A percentile compares a stretch with the other conserved stretches of the same genome.
phyloP scores from a whole-genome alignment of 2,797 vertebrate species.

The Leptoclinus maculatus region DNA sequence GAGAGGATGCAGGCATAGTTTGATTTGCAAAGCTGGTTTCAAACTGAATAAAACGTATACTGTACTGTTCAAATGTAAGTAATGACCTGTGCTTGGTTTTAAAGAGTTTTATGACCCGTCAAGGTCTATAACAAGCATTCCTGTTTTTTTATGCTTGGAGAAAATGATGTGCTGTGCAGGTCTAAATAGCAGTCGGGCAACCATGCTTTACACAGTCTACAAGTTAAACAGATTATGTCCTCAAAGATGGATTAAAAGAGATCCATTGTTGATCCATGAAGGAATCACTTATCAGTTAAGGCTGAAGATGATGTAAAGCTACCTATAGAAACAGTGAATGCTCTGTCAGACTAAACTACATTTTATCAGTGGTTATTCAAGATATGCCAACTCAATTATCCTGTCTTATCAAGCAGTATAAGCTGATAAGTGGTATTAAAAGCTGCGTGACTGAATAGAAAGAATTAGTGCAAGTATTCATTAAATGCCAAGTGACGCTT shows the following conservation, averaged over 20 bases:
- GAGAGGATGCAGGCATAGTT: not conserved
- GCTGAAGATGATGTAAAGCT: not conserved
- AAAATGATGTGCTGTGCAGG: not conserved
- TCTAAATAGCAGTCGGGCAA: not conserved
- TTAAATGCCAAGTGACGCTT: not conserved
- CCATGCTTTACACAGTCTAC: not conserved
- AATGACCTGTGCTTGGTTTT: not conserved
- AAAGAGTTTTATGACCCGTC: not conserved
- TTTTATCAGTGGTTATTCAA: not conserved
- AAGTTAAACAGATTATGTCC: not conserved
- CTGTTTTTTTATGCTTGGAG: not conserved
- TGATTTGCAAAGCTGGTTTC: not conserved
- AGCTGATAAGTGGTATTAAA: conserved; percentile 15
- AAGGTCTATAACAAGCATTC: not conserved
- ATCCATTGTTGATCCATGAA: conserved; percentile 10
- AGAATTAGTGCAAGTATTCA: not conserved
- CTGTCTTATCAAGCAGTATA: not conserved
- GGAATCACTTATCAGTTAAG: not conserved
- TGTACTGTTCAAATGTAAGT: not conserved
- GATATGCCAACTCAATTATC: not conserved
- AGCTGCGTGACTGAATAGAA: not conserved
- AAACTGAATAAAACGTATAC: not conserved
- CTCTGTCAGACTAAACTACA: conserved; percentile 7
- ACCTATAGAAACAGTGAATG: not conserved
- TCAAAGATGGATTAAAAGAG: not conserved